Evolutionary conservation across 2,888 invertebrate species (phyloP), one percentile per base, ranked within the genome.

Genomic region (Troides helena): DNA sequence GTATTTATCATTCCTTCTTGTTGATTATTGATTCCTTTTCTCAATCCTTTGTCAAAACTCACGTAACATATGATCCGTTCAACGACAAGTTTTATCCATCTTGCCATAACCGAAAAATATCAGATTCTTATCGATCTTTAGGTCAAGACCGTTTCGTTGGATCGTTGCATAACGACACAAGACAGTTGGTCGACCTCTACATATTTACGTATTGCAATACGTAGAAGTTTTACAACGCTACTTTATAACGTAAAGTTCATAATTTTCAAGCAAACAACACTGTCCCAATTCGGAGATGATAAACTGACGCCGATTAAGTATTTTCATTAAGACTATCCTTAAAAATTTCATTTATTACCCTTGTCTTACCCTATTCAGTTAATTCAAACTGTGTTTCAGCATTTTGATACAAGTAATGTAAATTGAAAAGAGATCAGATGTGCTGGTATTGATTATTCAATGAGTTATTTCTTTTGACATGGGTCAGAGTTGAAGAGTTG

Each of bases 111-210:
- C 50, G 36, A 43, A 62, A 21, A 14, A 50, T 63, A 68, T 63
- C 68, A 50, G 30, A 12, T 36, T 61, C 46, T 61, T 69, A 65
- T 69, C 61, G 56, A 46, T 61, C 61, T 61, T 65, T 57, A 57
- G 69, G 69, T 69, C 69, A 69, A 57, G 69, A 61, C 8, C 65
- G 56, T 61, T 36, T 25, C 43, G 64, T 62, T 30, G 23, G n/a
- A 39, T 21, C 53, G 57, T 62, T 58, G 67, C 65, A n/a, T 46
- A 25, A 30, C 64, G 61, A 46, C 56, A 53, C 65, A 25, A 65
- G n/a, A 14, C 23, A 25, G 60, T 56, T 25, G 23, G 6, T 56
- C 61, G 62, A 56, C 65, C 56, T 57, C 39, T 25, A 58, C 5
- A 57, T 63, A 56, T 63, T 63, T 63, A 63, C 36, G 63, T 53